Evolutionary conservation across 2,888 invertebrate species (phyloP).

Genomic region (Polydrusus cervinus): DNA sequence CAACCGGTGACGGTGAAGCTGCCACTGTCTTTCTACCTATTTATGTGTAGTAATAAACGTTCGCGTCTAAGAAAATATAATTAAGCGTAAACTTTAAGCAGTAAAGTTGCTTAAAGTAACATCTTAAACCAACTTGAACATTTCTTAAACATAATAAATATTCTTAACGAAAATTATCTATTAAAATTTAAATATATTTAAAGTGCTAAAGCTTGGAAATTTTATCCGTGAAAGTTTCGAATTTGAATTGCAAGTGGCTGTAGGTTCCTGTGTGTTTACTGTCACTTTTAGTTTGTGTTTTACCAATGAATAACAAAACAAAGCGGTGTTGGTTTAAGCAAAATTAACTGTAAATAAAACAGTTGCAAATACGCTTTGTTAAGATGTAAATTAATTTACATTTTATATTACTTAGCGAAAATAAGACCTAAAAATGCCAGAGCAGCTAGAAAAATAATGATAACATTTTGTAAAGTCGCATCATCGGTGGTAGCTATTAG

Average conservation of each 20-base stretch:
- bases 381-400: conserved; percentile 3
- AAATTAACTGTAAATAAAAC: conserved; percentile 21
- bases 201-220: conserved; percentile 11
- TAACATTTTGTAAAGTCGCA: no score
- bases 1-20: no score
- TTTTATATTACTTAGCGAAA: neutral
- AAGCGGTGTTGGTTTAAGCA: conserved; percentile 16
- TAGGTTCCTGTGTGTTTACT: neutral
- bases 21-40: no score
- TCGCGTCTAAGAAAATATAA: no score
- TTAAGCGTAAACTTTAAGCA: neutral
- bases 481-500: no score
- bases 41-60: no score
- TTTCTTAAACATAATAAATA: conserved; percentile 2
- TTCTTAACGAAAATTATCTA: conserved; percentile 7
- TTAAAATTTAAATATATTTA: conserved; percentile 21
- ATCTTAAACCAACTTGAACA: conserved; percentile 7
- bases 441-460: no score
- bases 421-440: no score
- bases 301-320: conserved; percentile 29
- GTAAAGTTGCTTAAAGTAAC: neutral
- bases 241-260: conserved; percentile 26
- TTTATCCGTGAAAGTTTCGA: conserved; percentile 6
- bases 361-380: neutral
- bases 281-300: conserved; percentile 24